Evolutionary conservation across 2,113 vertebrate species (phyloP), one percentile per base, ranked within the genome.

Genomic region (Laticauda colubrina): DNA sequence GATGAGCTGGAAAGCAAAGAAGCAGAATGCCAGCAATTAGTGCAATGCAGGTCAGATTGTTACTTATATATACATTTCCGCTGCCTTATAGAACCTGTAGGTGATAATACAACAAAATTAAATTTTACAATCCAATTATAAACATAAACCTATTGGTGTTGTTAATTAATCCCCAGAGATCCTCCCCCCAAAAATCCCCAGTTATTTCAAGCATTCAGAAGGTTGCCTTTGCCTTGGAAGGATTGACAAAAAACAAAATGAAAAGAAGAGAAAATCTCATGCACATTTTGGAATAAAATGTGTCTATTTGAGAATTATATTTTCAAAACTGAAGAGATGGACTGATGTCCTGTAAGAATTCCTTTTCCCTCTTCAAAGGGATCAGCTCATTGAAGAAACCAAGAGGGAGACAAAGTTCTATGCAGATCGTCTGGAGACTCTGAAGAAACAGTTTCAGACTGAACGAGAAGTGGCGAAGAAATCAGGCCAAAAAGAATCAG

Each of bases 391-490:
- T 23, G 95, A 97, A 88, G 96, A 97, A 39, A 94, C 94, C 64
- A 97, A 96, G 95, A 59, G 93, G 61, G 95, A 98, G 90, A 95
- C 97, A 15, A 95, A 96, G 20, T 14, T 95, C 39, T 95, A 96
- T 51, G 91, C 94, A 1, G 97, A 97, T 89, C 95, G 87, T 29
- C 43, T 98, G 5, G 94, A 97, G 85, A 88, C 95, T 21, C 93
- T 98, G 29, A 96, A 95, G 93, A 97, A 97, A 53, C 97, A 97
- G 88, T 97, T 98, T 91, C 96, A 96, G 43, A 94, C 87, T 0
- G 96, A 98, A 92, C 96, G 95, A 90, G 96, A 97, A 55, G 92
- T 93, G 24, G 89, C 88, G 1, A 97, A 93, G 95, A 98, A 96
- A 88, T 95, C 92, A 2, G 57, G 93, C 11, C 96, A 96, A 10